A percentile compares a stretch with the other conserved stretches of the same genome.
phyloP scores from a whole-genome alignment of 2,797 vertebrate species.

The Enteromius afrohamiltoni region DNA sequence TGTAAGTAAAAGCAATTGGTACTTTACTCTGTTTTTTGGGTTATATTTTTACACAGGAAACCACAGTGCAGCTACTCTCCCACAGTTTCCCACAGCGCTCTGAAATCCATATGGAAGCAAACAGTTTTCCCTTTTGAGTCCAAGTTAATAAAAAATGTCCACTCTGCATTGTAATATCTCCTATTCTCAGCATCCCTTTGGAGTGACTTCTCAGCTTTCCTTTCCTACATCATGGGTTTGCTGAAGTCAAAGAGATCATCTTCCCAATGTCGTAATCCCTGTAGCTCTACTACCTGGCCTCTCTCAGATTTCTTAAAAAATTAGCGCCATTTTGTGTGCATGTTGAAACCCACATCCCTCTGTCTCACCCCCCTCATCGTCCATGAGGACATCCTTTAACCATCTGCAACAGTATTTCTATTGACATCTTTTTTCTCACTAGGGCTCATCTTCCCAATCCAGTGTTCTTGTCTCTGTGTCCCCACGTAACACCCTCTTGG shows the following conservation, averaged over 20 bases:
- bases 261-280: slow-evolving; percentile 39
- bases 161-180: not conserved
- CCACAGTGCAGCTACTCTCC: not conserved
- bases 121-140: not conserved
- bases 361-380: slow-evolving; percentile 8
- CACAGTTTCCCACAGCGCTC: not conserved
- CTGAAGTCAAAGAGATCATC: slow-evolving; percentile 41
- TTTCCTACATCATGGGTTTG: slow-evolving; percentile 14
- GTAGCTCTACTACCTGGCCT: slow-evolving; percentile 8
- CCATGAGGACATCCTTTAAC: slow-evolving; percentile 42
- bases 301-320: slow-evolving; percentile 53
- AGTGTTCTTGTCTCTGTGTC: slow-evolving; percentile 29
- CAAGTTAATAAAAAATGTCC: slow-evolving; percentile 5
- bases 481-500: slow-evolving; percentile 12
- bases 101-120: not conserved
- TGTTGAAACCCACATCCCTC: slow-evolving; percentile 35
- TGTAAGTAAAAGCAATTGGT: too few relatives aligned
- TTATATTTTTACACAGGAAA: slow-evolving; percentile 10
- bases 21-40: too few relatives aligned
- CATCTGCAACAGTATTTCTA: not conserved
- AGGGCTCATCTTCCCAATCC: slow-evolving; percentile 17
- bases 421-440: slow-evolving; percentile 13
- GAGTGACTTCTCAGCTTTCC: slow-evolving; percentile 24
- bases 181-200: slow-evolving; percentile 3
- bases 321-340: slow-evolving; percentile 33